Evolutionary conservation across 1,140 invertebrate species (phyloP).

Genomic region (Panulirus ornatus): DNA sequence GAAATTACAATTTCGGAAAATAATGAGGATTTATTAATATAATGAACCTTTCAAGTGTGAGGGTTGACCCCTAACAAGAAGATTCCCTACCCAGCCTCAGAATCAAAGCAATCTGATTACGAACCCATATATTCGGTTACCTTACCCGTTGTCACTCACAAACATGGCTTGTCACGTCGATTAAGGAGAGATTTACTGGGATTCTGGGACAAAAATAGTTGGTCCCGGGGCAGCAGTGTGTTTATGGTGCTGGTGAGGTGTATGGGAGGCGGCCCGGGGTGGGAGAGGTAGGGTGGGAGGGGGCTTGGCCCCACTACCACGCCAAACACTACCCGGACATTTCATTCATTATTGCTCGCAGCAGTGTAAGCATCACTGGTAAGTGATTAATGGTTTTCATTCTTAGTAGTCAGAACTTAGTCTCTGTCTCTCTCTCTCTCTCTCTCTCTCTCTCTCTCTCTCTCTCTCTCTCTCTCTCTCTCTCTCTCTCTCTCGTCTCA

Average conservation of each 20-base stretch:
- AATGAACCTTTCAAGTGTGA: slow-evolving; percentile 14
- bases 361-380: no score
- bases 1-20: neutral
- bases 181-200: no score
- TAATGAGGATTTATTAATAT: neutral
- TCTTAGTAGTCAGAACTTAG: neutral
- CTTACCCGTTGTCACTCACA: neutral
- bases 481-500: no score
- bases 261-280: neutral
- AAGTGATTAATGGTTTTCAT: no score
- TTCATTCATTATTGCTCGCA: no score
- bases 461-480: no score
- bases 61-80: slow-evolving; percentile 29
- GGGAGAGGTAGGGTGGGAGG: neutral
- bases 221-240: neutral
- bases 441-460: no score
- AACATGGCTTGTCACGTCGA: neutral
- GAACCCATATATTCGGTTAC: neutral
- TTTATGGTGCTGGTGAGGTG: slow-evolving; percentile 1
- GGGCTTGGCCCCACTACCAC: no score
- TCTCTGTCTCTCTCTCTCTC: no score
- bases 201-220: no score
- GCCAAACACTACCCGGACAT: no score
- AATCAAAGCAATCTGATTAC: neutral
- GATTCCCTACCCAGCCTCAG: neutral